Evolutionary conservation across 2,888 invertebrate species (phyloP).

Genomic region (Cryptophagus acutangulus): DNA sequence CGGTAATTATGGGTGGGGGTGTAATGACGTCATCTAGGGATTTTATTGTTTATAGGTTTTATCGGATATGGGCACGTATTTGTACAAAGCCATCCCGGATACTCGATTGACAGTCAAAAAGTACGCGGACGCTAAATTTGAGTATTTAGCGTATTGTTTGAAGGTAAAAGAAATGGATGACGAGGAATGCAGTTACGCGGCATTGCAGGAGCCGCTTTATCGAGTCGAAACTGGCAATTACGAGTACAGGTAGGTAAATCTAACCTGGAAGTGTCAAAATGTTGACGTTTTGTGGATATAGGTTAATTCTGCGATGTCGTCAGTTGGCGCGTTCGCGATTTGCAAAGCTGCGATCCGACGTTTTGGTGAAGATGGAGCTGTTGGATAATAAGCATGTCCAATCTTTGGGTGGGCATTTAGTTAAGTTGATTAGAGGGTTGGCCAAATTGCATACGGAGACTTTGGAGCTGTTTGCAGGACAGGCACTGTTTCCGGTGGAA

Average conservation of each 20-base stretch:
- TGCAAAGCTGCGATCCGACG: conserved; percentile 80
- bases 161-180: conserved; percentile 99
- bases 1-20: too few relatives aligned
- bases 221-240: conserved; percentile 99
- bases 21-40: background rate
- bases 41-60: conserved; percentile 61
- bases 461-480: conserved; percentile 69
- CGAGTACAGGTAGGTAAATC: conserved; percentile 80
- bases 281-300: conserved; percentile 45
- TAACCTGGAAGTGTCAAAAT: background rate
- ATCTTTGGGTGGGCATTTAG: conserved; percentile 82
- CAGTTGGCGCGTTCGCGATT: conserved; percentile 88
- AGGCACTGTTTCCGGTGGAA: conserved; percentile 88
- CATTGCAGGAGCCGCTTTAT: conserved; percentile 92
- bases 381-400: conserved; percentile 98
- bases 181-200: conserved; percentile 91
- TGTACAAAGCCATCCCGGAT: conserved; percentile 97
- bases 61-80: conserved; percentile 91
- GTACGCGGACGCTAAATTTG: conserved; percentile 98
- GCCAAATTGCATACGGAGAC: conserved; percentile 60
- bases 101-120: conserved; percentile 95
- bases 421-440: conserved; percentile 79
- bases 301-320: conserved; percentile 88
- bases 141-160: conserved; percentile 96
- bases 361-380: conserved; percentile 93